These are phyloP conservation scores for Noctilio leporinus DNA, from an alignment of 2,113 vertebrate genomes.

Conservation along the genomic window DNA sequence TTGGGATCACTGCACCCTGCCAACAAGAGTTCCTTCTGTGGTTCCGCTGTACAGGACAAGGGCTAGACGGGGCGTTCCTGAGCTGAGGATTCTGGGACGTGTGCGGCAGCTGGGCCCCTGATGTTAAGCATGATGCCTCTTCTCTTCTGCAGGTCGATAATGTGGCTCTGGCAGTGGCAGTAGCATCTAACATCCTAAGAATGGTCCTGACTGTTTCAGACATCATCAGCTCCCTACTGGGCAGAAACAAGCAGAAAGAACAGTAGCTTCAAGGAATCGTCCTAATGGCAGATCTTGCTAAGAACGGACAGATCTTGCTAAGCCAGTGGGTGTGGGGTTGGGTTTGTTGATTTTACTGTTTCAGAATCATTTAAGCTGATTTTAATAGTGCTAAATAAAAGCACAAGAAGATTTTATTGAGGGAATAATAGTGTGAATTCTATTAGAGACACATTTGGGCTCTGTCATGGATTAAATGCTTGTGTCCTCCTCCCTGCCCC, in stretches of 20 bases:
- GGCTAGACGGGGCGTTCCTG: background rate
- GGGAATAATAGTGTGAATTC: background rate
- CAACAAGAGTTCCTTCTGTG: background rate
- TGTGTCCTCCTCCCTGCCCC: background rate
- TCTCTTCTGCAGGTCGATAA: background rate
- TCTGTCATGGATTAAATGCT: background rate
- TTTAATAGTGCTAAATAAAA: background rate
- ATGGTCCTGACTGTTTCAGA: rapidly evolving
- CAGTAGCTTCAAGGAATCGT: background rate
- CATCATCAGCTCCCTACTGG: rapidly evolving
- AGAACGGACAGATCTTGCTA: rapidly evolving
- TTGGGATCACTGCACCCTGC: background rate
- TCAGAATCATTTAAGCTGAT: background rate
- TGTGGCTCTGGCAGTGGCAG: rapidly evolving
- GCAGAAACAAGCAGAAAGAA: background rate
- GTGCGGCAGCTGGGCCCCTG: rapidly evolving
- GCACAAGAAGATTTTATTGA: background rate
- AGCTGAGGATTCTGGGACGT: background rate
- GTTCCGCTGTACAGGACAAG: background rate
- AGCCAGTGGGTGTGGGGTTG: background rate
- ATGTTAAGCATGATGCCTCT: background rate
- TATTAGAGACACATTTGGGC: background rate
- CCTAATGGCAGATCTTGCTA: no score
- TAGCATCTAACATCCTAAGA: rapidly evolving
- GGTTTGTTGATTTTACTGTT: background rate